Evolutionary conservation across 1,140 invertebrate genomes (phyloP), one percentile per base, ranked within the genome.

Genomic region (Pachypsylla venusta): DNA sequence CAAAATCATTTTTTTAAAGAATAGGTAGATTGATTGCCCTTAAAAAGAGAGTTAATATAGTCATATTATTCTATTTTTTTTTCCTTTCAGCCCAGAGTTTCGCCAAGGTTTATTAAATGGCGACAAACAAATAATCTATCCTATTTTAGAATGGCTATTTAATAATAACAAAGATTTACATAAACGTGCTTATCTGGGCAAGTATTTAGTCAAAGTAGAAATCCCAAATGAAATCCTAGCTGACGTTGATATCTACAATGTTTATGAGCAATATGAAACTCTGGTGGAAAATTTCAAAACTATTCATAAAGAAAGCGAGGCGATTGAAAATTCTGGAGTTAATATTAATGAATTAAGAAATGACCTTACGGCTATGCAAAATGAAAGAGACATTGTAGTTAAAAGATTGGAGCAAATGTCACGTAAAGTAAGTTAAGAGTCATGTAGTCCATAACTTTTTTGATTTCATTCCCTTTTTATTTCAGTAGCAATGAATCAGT

Each of bases 201-300:
- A 77, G 58, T 87, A 77, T 69, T 71, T 87, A 13, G 79, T 86
- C 1, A 85, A 84, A 71, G 74, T 91, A 4, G 87, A 91, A 58
- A 77, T 93, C 56, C 87, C 88, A n/a, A 71, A 78, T 2, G 89
- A 92, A 62, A 82, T 90, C 57, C 74, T 83, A 59, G 76, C 79
- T n/a, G 89, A 91, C 66, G 78, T 79, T 28, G 84, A 85, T 60
- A 79, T 91, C 48, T 76, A 78, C 60, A 78, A 80, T 58, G 69
- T 90, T 5, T 80, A 85, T 66, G 77, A 81, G 63, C 79, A 81
- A 70, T 91, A 92, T 73, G 79, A 84, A 60, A 77, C 76, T 62
- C 69, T 85, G n/a, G 85, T 91, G 42, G 83, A 87, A 60, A 80
- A 86, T 64, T 93, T 93, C 69, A 91, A 90, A 73, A 76, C 79